These are phyloP conservation scores for Bradysia coprophila DNA, from an alignment of 1,140 invertebrate species.

Conservation along the genomic window DNA sequence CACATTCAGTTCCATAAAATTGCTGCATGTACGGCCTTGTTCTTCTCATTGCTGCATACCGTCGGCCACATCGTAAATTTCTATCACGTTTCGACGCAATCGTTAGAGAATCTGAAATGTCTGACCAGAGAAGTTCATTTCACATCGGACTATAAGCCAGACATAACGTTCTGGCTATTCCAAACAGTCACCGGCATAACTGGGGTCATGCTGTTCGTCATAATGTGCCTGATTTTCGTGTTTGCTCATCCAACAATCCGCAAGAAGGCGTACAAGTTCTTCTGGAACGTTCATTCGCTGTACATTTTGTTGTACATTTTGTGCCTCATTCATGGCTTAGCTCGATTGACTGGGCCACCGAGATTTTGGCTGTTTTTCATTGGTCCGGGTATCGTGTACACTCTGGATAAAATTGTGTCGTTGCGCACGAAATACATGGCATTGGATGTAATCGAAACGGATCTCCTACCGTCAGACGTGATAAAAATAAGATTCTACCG, in stretches of 20 bases:
- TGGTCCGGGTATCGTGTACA: slow-evolving; percentile 77
- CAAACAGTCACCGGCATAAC: slow-evolving; percentile 90
- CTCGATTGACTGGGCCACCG: slow-evolving; percentile 77
- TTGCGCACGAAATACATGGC: slow-evolving; percentile 84
- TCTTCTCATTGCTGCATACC: slow-evolving; percentile 83
- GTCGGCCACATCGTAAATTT: slow-evolving; percentile 97
- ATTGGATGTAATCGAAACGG: slow-evolving; percentile 86
- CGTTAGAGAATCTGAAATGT: slow-evolving; percentile 83
- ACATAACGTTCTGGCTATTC: slow-evolving; percentile 88
- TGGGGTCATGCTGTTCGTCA: slow-evolving; percentile 81
- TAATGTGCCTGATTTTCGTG: slow-evolving; percentile 92
- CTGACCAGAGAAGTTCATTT: slow-evolving; percentile 89
- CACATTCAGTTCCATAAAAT: slow-evolving; percentile 99
- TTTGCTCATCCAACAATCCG: slow-evolving; percentile 91
- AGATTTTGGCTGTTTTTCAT: slow-evolving; percentile 94
- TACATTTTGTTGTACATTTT: slow-evolving; percentile 83
- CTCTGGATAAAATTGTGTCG: slow-evolving; percentile 84
- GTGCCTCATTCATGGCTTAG: slow-evolving; percentile 85
- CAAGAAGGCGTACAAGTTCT: slow-evolving; percentile 88
- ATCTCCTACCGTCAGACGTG: slow-evolving; percentile 87
- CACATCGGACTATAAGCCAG: slow-evolving; percentile 76
- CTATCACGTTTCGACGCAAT: slow-evolving; percentile 96
- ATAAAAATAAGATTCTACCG: slow-evolving; percentile 85
- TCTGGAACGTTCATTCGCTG: slow-evolving; percentile 92
- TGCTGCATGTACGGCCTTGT: slow-evolving; percentile 87